A percentile compares a stretch with the other conserved stretches of the same genome.
Evolutionary conservation across 2,888 invertebrate species (phyloP).

Genomic region (Agrenia bidenticulata): DNA sequence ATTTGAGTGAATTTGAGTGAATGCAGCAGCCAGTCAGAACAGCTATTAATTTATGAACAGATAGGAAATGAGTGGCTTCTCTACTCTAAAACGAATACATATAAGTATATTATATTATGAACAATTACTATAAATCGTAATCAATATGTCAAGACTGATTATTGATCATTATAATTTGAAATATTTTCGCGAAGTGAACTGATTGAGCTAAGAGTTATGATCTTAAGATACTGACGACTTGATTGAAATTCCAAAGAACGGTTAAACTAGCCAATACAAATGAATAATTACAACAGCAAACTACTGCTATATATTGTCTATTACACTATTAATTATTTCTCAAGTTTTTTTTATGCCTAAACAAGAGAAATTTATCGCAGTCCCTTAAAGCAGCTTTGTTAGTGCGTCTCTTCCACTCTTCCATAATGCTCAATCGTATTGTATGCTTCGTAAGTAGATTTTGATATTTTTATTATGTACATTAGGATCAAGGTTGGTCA

Average conservation of each 20-base stretch:
- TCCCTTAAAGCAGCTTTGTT: constrained; percentile 16
- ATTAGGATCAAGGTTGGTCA: not conserved
- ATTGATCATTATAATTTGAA: constrained; percentile 46
- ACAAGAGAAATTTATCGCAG: constrained; percentile 22
- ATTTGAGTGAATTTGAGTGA: constrained; percentile 1
- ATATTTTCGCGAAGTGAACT: constrained; percentile 40
- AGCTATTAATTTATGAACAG: constrained; percentile 15
- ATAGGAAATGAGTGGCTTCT: not conserved
- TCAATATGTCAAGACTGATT: constrained; percentile 53
- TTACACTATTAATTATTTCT: not conserved
- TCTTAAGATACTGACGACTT: constrained; percentile 40
- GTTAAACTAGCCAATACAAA: constrained; percentile 12
- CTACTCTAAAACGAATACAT: constrained; percentile 9
- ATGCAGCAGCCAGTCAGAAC: constrained; percentile 20
- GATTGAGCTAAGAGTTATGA: constrained; percentile 41
- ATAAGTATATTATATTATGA: constrained; percentile 9
- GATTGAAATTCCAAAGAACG: constrained; percentile 45
- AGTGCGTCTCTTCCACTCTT: constrained; percentile 28
- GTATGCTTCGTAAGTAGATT: constrained; percentile 16
- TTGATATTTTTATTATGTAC: constrained; percentile 12
- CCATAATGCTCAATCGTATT: constrained; percentile 41
- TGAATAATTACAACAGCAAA: too few species aligned
- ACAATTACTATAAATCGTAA: constrained; percentile 14
- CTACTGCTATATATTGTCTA: too few species aligned
- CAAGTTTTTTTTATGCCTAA: constrained; percentile 1